These are phyloP conservation scores for Gonioctena quinquepunctata DNA, from an alignment of 1,140 invertebrate genomes.

Conservation along the genomic window DNA sequence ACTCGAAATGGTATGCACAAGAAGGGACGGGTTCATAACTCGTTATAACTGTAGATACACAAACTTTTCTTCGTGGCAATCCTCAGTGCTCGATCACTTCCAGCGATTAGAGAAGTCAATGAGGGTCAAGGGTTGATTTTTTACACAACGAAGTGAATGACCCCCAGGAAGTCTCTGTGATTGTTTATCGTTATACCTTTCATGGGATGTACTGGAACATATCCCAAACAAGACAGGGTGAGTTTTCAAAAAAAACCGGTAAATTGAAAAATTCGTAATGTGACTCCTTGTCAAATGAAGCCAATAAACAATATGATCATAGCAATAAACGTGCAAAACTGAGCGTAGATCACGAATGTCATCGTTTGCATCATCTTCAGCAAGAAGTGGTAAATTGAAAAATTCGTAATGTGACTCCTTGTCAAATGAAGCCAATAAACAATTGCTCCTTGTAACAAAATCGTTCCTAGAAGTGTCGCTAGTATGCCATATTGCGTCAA, in stretches of 20 bases:
- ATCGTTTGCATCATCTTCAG: conserved; percentile 35
- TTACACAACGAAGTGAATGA: conserved; percentile 41
- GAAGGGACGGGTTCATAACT: conserved; percentile 45
- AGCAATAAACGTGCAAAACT: conserved; percentile 30
- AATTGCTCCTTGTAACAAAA: conserved; percentile 6
- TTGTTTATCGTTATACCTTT: conserved; percentile 41
- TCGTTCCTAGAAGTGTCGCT: conserved; percentile 3
- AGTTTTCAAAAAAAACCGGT: conserved; percentile 40
- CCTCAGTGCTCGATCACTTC: conserved; percentile 44
- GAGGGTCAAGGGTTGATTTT: conserved; percentile 28
- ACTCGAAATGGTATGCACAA: conserved; percentile 44
- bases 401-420: conserved; percentile 28
- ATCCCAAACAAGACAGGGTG: conserved; percentile 34
- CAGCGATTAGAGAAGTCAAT: conserved; percentile 17
- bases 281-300: conserved; percentile 35
- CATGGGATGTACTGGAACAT: conserved; percentile 39
- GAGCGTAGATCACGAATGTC: conserved; percentile 37
- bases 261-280: conserved; percentile 29
- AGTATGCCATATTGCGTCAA: conserved; percentile 31
- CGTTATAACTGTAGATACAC: conserved; percentile 41
- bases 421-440: conserved; percentile 34
- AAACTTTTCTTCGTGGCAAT: conserved; percentile 45
- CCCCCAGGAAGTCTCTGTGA: conserved; percentile 36
- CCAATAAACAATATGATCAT: conserved; percentile 40
- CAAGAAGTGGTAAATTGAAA: conserved; percentile 32